Evolutionary conservation across 2,888 invertebrate species (phyloP).

Genomic region (Sinopyrophorus schimmeli): DNA sequence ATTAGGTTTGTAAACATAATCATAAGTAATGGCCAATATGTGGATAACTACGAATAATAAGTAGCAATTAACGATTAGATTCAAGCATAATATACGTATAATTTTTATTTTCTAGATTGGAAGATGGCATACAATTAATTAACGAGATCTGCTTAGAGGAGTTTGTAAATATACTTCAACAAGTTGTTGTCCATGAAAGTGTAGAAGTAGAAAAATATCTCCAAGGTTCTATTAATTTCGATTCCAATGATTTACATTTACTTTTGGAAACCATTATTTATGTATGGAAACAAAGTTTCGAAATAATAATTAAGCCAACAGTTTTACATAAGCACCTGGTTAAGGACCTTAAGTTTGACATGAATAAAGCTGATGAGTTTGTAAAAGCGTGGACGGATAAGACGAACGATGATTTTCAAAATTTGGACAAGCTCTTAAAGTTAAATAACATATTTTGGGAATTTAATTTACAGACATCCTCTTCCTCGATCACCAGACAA

Average conservation of each 20-base stretch:
- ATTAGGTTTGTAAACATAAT: too few species aligned
- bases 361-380: conserved; percentile 61
- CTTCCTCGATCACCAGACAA: conserved; percentile 55
- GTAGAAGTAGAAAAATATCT: too few species aligned
- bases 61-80: too few species aligned
- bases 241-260: conserved; percentile 20
- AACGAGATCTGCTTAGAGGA: too few species aligned
- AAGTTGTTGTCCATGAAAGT: too few species aligned
- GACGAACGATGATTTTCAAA: conserved; percentile 59
- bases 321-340: conserved; percentile 58
- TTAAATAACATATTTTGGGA: conserved; percentile 62
- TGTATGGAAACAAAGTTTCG: conserved; percentile 57
- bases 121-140: too few species aligned
- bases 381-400: conserved; percentile 59
- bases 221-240: conserved; percentile 43
- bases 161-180: too few species aligned
- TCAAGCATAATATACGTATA: too few species aligned
- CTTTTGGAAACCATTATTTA: conserved; percentile 46
- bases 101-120: too few species aligned
- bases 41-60: too few species aligned
- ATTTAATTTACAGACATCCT: conserved; percentile 59
- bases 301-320: conserved; percentile 61
- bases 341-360: conserved; percentile 56
- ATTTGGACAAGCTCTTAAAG: conserved; percentile 56
- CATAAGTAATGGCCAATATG: too few species aligned